Evolutionary conservation across 2,888 invertebrate species (phyloP), one percentile per base, ranked within the genome.

Genomic region (Philopedon plagiatum): DNA sequence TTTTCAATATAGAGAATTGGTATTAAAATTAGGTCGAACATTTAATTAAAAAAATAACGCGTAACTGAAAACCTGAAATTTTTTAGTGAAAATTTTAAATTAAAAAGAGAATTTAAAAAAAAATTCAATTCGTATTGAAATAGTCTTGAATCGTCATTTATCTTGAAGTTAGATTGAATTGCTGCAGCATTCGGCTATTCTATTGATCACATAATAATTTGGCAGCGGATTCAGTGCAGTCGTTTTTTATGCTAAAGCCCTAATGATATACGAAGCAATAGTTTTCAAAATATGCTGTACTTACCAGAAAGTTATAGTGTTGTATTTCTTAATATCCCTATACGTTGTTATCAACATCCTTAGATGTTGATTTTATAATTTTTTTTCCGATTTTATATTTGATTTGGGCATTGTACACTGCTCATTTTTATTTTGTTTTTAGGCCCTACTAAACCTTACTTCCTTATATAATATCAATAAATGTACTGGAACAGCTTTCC

Each of bases 291-390:
- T 9, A 19, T 18, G 1, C 13, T 29, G 5, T 66, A 73, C 73
- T 65, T 70, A 73, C 73, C 73, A 73, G 60, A 49, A 61, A 19
- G 8, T 70, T 61, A 54, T 58, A 39, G 41, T 18, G 44, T 56
- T 62, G 54, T 54, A 65, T 11, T 46, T 70, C 34, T 29, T 44
- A 61, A 61, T 39, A 44, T 34, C 65, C 23, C 13, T 65, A 60
- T 37, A 61, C 37, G 18, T 61, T 15, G 34, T 65, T 54, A 64
- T 68, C 63, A 68, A 58, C 68, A 73, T 73, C 63, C 73, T 73
- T 73, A 18, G 63, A 37, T 51, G 61, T 61, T 60, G 44, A 54
- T 54, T n/a, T n/a, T 15, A 29, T 29, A 15, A 2, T 5, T 15
- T 15, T 54, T 54, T 54, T 54, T 18, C n/a, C 29, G 29, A n/a